Base-by-base conservation (phyloP, 2,888 invertebrate species). In the Ennomos fuscantarius region DNA sequence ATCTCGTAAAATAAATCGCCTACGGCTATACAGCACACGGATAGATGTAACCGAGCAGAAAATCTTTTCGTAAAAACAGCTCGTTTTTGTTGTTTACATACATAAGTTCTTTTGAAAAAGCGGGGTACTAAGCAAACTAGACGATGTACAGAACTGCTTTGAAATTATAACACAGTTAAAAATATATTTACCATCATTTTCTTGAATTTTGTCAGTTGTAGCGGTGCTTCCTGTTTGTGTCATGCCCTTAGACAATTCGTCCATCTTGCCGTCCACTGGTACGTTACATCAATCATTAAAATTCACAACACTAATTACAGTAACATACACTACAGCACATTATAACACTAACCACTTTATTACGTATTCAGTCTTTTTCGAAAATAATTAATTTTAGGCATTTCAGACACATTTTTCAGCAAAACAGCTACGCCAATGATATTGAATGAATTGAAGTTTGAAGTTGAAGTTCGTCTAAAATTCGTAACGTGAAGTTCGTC, bases 221-320 rank as follows among this genome's bases (percentile, higher is more conserved):
- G 84, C 82, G 82, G 86, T 81, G 89, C 88, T 92, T 91, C 91
- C 91, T 90, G 91, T 89, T 91, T 87, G 89, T 92, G 91, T 89
- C 90, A 91, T 91, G 87, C 90, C 90, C 90, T 85, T 90, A 90
- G 86, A 91, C 91, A 90, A 87, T 92, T 92, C 91, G 91, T 92
- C 91, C 91, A 92, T 92, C 90, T 92, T 92, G 91, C 89, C 81
- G 84, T 84, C 87, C 89, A 89, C 87, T 84, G 82, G 84, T 87
- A 87, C 85, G 89, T 89, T 90, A 89, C 85, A 91, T 90, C 88
- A 90, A 89, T 86, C 89, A 88, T 86, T 79, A 83, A 87, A 84
- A 63, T 79, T 81, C 82, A 86, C 84, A 79, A 83, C 84, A 84
- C 84, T 76, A 82, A 76, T 80, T 75, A 77, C 69, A 81, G 72